Conservation (phyloP, 2,888 invertebrate species). For the Plagodis pulveraria region DNA sequence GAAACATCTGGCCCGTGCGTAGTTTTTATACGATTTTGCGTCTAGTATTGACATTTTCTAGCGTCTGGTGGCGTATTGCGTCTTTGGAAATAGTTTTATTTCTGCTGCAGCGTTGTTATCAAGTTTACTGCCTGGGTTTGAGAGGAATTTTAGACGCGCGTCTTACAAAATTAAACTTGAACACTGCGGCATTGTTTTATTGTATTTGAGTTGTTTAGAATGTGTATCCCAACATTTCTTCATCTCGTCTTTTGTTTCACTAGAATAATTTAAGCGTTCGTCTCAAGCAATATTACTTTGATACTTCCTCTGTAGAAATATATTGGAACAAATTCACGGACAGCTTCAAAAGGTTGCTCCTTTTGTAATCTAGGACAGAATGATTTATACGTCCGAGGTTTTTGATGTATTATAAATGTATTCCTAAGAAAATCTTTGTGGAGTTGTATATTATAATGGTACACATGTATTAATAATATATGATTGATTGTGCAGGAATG, state of each 20-base stretch:
- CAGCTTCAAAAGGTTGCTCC: constrained; percentile 2
- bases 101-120: constrained; percentile 15
- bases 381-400: constrained; percentile 6
- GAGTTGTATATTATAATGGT: background rate
- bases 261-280: background rate
- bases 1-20: constrained; percentile 20
- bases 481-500: constrained; percentile 5
- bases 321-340: background rate
- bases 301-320: background rate
- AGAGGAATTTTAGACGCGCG: constrained; percentile 4
- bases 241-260: background rate
- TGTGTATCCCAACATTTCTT: background rate
- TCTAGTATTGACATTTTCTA: constrained; percentile 27
- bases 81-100: constrained; percentile 20
- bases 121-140: constrained; percentile 5
- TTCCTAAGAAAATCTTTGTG: constrained; percentile 2
- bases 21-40: constrained; percentile 18
- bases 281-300: background rate
- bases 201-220: background rate
- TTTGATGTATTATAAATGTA: constrained; percentile 1
- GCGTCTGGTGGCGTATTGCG: constrained; percentile 25
- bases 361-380: constrained; percentile 6
- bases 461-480: constrained; percentile 1
- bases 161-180: background rate
- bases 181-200: constrained; percentile 7